These are phyloP conservation scores for Troides aeacus DNA, from an alignment of 2,888 invertebrate genomes.

Conservation along the genomic window DNA sequence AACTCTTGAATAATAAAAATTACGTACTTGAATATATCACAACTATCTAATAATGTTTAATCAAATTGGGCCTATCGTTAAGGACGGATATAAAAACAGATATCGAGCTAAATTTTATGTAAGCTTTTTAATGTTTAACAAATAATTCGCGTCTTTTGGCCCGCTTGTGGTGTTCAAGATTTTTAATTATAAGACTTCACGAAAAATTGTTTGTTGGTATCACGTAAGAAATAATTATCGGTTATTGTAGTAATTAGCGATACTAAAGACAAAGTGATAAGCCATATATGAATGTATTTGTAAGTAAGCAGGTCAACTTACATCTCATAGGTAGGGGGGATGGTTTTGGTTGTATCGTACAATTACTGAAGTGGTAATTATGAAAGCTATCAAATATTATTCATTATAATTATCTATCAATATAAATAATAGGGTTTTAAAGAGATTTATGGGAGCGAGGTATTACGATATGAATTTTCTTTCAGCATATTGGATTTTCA, in stretches of 20 bases:
- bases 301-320: constrained; percentile 1
- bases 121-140: constrained; percentile 50
- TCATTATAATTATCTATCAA: constrained; percentile 3
- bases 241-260: constrained; percentile 26
- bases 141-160: constrained; percentile 45
- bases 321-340: neutral
- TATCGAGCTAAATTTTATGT: constrained; percentile 44
- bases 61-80: constrained; percentile 62
- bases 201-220: constrained; percentile 28
- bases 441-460: too few species aligned
- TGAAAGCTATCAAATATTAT: constrained; percentile 14
- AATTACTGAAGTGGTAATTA: constrained; percentile 15
- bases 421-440: too few species aligned
- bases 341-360: constrained; percentile 18
- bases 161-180: constrained; percentile 22
- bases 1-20: constrained; percentile 41
- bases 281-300: constrained; percentile 13
- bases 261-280: constrained; percentile 27
- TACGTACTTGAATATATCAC: constrained; percentile 36
- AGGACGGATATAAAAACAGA: constrained; percentile 49
- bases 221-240: constrained; percentile 22
- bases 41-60: constrained; percentile 39
- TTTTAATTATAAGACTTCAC: constrained; percentile 4
- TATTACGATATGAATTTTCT: neutral
- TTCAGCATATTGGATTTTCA: neutral